Evolutionary conservation across 2,888 invertebrate genomes (phyloP).

Genomic region (Tinea trinotella): DNA sequence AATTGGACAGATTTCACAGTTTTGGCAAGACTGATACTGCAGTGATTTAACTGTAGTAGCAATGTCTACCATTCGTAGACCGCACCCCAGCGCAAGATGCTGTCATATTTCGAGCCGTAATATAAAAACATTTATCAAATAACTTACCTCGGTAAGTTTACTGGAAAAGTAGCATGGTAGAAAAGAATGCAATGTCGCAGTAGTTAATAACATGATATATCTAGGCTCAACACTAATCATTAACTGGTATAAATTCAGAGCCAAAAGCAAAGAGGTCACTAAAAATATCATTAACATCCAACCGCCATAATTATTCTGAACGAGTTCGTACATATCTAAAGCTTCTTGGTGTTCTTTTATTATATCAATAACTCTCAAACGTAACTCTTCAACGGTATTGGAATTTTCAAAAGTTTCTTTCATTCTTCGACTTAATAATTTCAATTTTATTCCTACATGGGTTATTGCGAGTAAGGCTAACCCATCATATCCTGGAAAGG

Average conservation of each 20-base stretch:
- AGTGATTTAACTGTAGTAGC: too few species aligned
- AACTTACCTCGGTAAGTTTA: not conserved
- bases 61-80: too few species aligned
- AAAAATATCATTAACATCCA: not conserved
- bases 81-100: too few species aligned
- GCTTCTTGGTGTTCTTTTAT: conserved; percentile 8
- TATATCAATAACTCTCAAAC: not conserved
- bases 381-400: not conserved
- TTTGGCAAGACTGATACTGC: too few species aligned
- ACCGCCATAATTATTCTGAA: not conserved
- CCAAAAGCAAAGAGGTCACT: not conserved
- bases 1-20: too few species aligned
- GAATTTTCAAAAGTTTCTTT: not conserved
- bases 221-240: not conserved
- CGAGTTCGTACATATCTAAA: not conserved
- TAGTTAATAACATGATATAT: not conserved
- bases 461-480: not conserved
- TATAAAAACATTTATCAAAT: too few species aligned
- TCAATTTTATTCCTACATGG: not conserved
- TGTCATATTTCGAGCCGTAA: too few species aligned
- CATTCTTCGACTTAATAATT: not conserved
- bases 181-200: not conserved
- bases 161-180: not conserved
- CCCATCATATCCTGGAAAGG: not conserved
- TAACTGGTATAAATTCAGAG: not conserved